Percentiles rank a stretch among this genome's conserved stretches.
Conservation (phyloP, 2,797 vertebrate genomes). For the Bucorvus abyssinicus region DNA sequence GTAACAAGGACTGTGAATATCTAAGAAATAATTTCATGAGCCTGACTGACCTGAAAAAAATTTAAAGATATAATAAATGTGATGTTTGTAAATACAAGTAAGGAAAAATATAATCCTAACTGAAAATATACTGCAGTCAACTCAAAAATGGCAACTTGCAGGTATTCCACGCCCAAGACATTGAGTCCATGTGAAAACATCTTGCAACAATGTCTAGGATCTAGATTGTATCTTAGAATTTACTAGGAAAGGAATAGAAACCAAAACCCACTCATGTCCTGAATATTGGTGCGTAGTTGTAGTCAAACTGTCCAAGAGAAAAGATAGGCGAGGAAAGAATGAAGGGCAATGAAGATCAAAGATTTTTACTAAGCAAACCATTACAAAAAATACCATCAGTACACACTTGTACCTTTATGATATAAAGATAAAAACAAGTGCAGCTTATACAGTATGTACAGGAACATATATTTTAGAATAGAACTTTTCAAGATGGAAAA, state of each 20-base stretch:
- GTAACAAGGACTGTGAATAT: background rate
- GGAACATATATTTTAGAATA: background rate
- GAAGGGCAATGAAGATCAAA: background rate
- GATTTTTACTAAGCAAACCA: background rate
- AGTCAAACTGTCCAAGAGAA: background rate
- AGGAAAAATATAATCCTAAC: background rate
- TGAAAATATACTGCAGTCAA: background rate
- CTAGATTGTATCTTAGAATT: background rate
- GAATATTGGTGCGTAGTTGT: background rate
- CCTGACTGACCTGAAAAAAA: background rate
- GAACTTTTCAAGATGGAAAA: background rate
- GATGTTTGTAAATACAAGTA: background rate
- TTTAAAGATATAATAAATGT: background rate
- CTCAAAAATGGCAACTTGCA: background rate
- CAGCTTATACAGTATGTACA: background rate
- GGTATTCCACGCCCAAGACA: background rate
- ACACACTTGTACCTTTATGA: too few species aligned
- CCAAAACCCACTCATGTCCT: fast-evolving
- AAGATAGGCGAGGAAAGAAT: background rate
- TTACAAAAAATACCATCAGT: background rate
- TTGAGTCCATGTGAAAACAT: background rate
- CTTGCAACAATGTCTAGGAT: background rate
- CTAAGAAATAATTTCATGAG: background rate
- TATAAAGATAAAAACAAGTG: background rate
- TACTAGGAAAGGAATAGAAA: background rate